Evolutionary conservation across 1,140 invertebrate species (phyloP), one percentile per base, ranked within the genome.

Genomic region (Lasaia peninsularis): DNA sequence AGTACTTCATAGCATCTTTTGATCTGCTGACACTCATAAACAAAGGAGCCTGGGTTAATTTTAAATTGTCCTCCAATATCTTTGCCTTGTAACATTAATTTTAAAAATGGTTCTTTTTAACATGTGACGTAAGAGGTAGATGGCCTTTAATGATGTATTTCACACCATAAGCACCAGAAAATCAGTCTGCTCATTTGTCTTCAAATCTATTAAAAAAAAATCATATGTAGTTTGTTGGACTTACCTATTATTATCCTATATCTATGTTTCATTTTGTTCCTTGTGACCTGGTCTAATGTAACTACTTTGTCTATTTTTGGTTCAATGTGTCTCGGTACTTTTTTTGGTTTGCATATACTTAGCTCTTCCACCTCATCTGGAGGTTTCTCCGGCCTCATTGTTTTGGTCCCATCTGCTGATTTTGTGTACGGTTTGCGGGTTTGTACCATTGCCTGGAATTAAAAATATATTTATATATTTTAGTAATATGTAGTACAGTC

Each of bases 241-340:
- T 80, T 49, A 89, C 88, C 88, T 50, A 90, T 87, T 59, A 90
- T 82, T 52, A 90, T 78, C 56, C 87, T 75, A 56, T 84, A 89
- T 37, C 86, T 67, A 56, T 88, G 71, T 51, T 89, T 90, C 66
- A 78, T 79, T 56, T 88, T 79, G 57, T 89, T 90, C 55, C 87
- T 80, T 0, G 75, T 84, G 14, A 68, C 64, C 33, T 80, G 75
- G 37, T 84, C 80, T 9, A 90, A 52, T 0, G 82, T 87, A 5
- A 87, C 57, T 14, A 90, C 83, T 16, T 85, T 80, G 1, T 61
- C 63, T 9, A 74, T 56, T 55, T 76, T 86, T 0, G 85, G 81
- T 11, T 82, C 73, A 4, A 86, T 32, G 12, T 83, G 81, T 1
- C 80, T 61, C 0, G 88, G 88, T 1, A 85, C 60, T 60, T 86